These are phyloP conservation scores for Lasiurus borealis DNA, from an alignment of 2,113 vertebrate species.

Conservation along the genomic window DNA sequence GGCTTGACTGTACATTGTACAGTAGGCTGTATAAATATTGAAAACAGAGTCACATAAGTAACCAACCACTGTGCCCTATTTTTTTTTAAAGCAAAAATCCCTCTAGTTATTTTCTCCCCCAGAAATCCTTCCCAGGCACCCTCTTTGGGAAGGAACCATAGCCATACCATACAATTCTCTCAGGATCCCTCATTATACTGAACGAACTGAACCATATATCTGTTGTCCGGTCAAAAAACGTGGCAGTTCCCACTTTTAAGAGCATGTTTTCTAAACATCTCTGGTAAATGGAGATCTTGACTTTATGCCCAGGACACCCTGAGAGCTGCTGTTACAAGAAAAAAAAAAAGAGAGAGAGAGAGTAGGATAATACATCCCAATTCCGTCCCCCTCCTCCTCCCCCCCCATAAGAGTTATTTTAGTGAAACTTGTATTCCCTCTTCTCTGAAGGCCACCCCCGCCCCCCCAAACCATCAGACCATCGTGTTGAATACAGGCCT, in stretches of 20 bases:
- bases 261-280: conserved; percentile 90
- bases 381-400: conserved; percentile 76
- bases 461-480: conserved; percentile 80
- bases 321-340: conserved; percentile 83
- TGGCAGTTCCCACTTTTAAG: conserved; percentile 87
- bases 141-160: not conserved
- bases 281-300: conserved; percentile 89
- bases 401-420: no score
- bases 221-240: conserved; percentile 85
- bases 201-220: conserved; percentile 85
- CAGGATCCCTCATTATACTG: conserved; percentile 80
- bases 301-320: conserved; percentile 89
- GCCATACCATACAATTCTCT: conserved; percentile 66
- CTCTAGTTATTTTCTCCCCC: not conserved
- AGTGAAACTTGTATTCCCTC: no score
- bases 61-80: not conserved
- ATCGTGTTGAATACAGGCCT: conserved; percentile 86
- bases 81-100: not conserved
- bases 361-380: conserved; percentile 89
- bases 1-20: not conserved
- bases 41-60: not conserved
- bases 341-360: no score
- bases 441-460: conserved; percentile 77
- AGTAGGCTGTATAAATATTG: not conserved
- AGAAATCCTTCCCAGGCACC: conserved; percentile 18